Evolutionary conservation across 2,113 vertebrate genomes (phyloP).

Genomic region (Phylloscopus trochiloides): DNA sequence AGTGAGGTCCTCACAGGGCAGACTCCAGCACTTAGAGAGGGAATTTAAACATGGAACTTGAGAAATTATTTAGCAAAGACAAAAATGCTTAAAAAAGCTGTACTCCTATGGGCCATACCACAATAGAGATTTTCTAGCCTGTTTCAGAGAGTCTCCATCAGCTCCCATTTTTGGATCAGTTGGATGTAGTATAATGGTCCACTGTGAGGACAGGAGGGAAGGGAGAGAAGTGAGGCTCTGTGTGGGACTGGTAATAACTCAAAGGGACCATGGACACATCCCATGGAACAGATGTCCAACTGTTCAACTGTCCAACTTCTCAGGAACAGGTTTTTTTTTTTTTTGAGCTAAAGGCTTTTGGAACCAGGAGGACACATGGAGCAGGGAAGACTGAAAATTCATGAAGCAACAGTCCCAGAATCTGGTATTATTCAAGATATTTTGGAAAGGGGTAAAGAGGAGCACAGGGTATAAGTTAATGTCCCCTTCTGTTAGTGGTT

Average conservation of each 20-base stretch:
- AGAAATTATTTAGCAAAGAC: background rate
- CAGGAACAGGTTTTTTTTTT: background rate
- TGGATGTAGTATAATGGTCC: background rate
- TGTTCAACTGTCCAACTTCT: background rate
- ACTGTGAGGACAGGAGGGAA: background rate
- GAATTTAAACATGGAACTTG: background rate
- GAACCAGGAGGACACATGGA: background rate
- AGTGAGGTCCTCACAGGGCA: background rate
- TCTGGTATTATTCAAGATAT: background rate
- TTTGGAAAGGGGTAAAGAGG: background rate
- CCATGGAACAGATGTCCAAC: background rate
- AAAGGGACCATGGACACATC: background rate
- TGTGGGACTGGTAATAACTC: background rate
- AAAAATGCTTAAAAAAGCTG: background rate
- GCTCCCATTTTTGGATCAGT: background rate
- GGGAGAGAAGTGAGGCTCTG: background rate
- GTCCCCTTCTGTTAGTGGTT: background rate
- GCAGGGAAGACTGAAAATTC: background rate
- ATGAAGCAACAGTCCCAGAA: background rate
- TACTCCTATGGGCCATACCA: background rate
- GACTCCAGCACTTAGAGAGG: background rate
- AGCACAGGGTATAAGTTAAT: background rate
- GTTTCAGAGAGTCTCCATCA: background rate
- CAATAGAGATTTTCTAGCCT: background rate
- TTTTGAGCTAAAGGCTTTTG: background rate